Percentiles rank a stretch among this genome's conserved stretches.
Conservation (phyloP, 2,888 invertebrate species). For the Agriopis marginaria region DNA sequence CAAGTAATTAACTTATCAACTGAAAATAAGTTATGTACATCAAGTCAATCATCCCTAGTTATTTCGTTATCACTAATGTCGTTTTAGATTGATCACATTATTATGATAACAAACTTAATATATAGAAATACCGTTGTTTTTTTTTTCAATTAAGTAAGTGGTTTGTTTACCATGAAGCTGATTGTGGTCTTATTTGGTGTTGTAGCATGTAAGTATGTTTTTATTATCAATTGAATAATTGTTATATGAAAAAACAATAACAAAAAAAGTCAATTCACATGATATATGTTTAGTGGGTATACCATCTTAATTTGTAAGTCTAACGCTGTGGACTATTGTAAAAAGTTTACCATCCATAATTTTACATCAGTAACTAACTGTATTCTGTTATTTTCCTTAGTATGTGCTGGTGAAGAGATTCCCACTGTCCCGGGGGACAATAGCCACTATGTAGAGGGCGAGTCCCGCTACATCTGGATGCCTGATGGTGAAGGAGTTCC, state of each 20-base stretch:
- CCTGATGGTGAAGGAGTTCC: conserved; percentile 70
- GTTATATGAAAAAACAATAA: no score
- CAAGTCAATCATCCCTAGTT: not conserved
- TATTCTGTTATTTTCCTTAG: conserved; percentile 47
- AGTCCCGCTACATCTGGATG: conserved; percentile 79
- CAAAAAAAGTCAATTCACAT: no score
- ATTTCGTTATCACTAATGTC: not conserved
- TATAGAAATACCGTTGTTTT: not conserved
- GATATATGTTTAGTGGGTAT: no score
- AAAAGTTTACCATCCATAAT: not conserved
- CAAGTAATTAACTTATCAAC: not conserved
- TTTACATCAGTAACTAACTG: not conserved
- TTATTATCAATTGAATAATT: no score
- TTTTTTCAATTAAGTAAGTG: not conserved
- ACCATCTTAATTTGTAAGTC: no score
- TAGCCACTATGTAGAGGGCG: conserved; percentile 76
- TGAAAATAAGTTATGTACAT: not conserved
- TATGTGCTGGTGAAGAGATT: conserved; percentile 60
- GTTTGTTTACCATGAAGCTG: conserved; percentile 9
- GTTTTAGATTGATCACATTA: conserved; percentile 5
- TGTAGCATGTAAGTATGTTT: conserved; percentile 52
- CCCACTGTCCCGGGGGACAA: conserved; percentile 72
- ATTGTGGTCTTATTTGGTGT: conserved; percentile 39
- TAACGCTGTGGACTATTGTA: no score
- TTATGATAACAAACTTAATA: conserved; percentile 7